Percentiles rank a stretch among this genome's conserved stretches.
phyloP scores from a whole-genome alignment of 53 echinoderm and acorn worm species.

The Paelopatides confundens region DNA sequence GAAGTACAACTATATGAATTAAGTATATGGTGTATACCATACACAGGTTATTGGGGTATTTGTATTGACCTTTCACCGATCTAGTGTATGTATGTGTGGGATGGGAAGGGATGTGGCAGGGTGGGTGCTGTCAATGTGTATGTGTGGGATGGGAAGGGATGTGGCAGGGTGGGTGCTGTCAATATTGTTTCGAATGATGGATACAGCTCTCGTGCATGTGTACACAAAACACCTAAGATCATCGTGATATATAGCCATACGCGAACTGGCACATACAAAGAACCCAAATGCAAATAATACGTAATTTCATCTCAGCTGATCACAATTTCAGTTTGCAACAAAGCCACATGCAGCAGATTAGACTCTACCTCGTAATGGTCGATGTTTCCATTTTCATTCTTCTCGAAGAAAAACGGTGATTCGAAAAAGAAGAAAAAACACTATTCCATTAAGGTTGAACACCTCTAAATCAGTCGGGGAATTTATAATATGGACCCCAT shows the following conservation, averaged over 20 bases:
- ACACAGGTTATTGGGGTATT: too few relatives aligned
- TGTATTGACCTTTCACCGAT: too few relatives aligned
- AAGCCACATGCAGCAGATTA: background rate
- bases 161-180: background rate
- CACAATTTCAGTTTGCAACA: background rate
- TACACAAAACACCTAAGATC: background rate
- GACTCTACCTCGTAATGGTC: slow-evolving; percentile 28
- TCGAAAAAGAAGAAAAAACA: slow-evolving; percentile 6
- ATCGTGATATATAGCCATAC: background rate
- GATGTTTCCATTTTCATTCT: slow-evolving; percentile 38
- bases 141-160: too few relatives aligned
- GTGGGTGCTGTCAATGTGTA: background rate
- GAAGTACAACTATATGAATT: too few relatives aligned
- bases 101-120: too few relatives aligned
- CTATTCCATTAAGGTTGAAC: too few relatives aligned
- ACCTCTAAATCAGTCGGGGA: too few relatives aligned
- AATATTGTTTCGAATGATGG: background rate
- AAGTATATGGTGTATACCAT: too few relatives aligned
- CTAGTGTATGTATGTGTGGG: too few relatives aligned
- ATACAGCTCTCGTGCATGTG: background rate
- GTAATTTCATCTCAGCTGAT: background rate
- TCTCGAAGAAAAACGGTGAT: background rate
- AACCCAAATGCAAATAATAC: background rate
- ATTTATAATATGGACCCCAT: too few relatives aligned
- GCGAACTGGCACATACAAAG: background rate